These are phyloP conservation scores for Sapajus apella DNA, from an alignment of 2,113 vertebrate species.

Conservation along the genomic window DNA sequence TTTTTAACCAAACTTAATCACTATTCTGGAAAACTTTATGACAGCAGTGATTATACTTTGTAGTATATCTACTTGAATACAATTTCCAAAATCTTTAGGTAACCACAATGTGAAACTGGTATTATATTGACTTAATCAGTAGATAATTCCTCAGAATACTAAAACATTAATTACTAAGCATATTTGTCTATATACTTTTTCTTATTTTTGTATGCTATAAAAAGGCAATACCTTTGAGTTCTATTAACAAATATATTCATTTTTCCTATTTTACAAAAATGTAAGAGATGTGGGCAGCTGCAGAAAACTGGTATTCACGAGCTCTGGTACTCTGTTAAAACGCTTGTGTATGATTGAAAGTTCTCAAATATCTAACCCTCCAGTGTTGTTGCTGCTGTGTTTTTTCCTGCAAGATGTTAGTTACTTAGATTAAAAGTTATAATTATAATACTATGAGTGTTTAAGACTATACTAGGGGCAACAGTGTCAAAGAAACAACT, in stretches of 20 bases:
- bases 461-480: background rate
- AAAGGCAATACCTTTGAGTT: background rate
- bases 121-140: background rate
- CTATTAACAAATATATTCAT: background rate
- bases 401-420: background rate
- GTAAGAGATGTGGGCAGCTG: accelerated
- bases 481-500: background rate
- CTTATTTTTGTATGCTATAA: background rate
- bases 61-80: background rate
- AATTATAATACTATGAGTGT: background rate
- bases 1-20: background rate
- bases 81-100: background rate
- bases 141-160: background rate
- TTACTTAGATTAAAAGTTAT: background rate
- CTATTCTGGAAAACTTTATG: background rate
- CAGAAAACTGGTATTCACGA: background rate
- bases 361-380: background rate
- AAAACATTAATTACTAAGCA: background rate
- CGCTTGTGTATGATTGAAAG: background rate
- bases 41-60: background rate
- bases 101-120: background rate
- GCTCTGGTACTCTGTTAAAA: background rate
- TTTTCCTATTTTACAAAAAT: background rate
- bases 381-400: background rate
- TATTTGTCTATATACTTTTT: background rate